These are phyloP conservation scores for Drosophila gaucha DNA, from an alignment of 2,888 invertebrate species.

Conservation along the genomic window DNA sequence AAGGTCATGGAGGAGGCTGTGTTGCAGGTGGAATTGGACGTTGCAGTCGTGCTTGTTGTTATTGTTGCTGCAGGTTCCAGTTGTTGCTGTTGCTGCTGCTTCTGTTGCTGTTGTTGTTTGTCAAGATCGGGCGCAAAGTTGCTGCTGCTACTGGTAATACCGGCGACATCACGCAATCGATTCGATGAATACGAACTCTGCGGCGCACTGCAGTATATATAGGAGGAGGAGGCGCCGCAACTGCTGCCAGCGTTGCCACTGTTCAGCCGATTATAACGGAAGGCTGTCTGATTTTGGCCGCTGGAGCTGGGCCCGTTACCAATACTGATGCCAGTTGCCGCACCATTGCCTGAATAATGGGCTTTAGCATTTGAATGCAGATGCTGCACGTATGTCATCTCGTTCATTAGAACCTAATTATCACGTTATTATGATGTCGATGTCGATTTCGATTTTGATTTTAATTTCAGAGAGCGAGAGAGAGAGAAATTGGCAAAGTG, in stretches of 20 bases:
- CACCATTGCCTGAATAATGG: slow-evolving; percentile 18
- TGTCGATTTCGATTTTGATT: not conserved
- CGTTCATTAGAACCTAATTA: slow-evolving; percentile 53
- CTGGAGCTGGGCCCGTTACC: slow-evolving; percentile 8
- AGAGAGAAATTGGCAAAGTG: slow-evolving; percentile 27
- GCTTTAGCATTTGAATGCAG: slow-evolving; percentile 16
- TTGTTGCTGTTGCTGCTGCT: slow-evolving; percentile 17
- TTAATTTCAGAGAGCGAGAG: not conserved
- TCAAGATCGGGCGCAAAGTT: slow-evolving; percentile 16
- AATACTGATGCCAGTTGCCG: not conserved
- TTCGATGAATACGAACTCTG: slow-evolving; percentile 73
- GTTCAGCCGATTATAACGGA: slow-evolving; percentile 26
- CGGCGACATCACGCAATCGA: slow-evolving; percentile 56
- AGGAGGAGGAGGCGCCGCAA: slow-evolving; percentile 30
- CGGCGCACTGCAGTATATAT: slow-evolving; percentile 62
- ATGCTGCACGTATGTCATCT: slow-evolving; percentile 29
- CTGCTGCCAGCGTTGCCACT: slow-evolving; percentile 19
- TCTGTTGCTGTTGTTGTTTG: slow-evolving; percentile 17
- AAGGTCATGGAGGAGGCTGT: slow-evolving; percentile 54
- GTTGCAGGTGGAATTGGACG: slow-evolving; percentile 15
- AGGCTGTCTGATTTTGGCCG: slow-evolving; percentile 9
- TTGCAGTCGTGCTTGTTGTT: slow-evolving; percentile 7
- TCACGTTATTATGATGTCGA: not conserved
- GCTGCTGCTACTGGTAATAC: slow-evolving; percentile 17
- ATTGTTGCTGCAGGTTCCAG: no score